These are phyloP conservation scores for Zophobas morio DNA, from an alignment of 1,140 invertebrate species.

Conservation along the genomic window DNA sequence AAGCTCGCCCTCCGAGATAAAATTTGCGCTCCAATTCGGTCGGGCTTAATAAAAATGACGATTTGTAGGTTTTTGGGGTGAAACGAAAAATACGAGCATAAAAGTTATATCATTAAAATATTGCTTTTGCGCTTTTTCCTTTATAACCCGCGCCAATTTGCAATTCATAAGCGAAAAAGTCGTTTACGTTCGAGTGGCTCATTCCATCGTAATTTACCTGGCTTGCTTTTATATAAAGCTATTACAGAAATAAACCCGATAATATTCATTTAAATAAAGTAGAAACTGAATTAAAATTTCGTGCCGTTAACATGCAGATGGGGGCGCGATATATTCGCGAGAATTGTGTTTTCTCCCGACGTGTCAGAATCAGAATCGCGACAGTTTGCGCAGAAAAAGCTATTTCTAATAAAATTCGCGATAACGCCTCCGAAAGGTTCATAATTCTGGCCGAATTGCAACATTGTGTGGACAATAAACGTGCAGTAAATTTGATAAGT, in stretches of 20 bases:
- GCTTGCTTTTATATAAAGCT: conserved; percentile 16
- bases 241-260: conserved; percentile 25
- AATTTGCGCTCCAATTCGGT: conserved; percentile 1
- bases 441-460: conserved; percentile 8
- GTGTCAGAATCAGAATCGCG: background rate
- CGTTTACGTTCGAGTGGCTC: conserved; percentile 27
- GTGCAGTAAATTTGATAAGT: conserved; percentile 35
- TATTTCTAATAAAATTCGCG: conserved; percentile 16
- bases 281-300: conserved; percentile 12
- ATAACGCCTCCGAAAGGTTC: conserved; percentile 15
- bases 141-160: conserved; percentile 24
- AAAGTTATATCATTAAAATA: conserved; percentile 41
- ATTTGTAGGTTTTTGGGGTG: conserved; percentile 12
- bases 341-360: background rate
- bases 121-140: conserved; percentile 36
- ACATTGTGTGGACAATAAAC: conserved; percentile 13
- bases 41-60: conserved; percentile 10
- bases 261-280: conserved; percentile 29
- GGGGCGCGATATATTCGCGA: conserved; percentile 3
- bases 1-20: background rate
- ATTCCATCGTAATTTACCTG: conserved; percentile 36
- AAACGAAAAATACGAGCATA: conserved; percentile 28
- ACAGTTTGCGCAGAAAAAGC: background rate
- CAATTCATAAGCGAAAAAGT: conserved; percentile 34
- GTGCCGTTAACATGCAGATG: conserved; percentile 7